Percentiles rank a stretch among this genome's conserved stretches.
phyloP scores from a whole-genome alignment of 2,797 vertebrate genomes.

The Danio tinwini region DNA sequence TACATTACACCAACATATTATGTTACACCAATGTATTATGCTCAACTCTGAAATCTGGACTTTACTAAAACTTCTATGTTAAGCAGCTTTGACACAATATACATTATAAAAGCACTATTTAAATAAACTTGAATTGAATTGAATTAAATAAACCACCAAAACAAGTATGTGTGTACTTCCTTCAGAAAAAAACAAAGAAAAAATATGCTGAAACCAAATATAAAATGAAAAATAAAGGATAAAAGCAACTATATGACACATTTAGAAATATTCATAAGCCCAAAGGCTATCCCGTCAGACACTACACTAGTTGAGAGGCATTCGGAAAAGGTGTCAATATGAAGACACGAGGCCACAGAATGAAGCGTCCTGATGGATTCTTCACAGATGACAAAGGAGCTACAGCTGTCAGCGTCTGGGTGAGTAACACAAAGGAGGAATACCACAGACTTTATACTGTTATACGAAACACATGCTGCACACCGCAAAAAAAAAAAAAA shows the following conservation, averaged over 20 bases:
- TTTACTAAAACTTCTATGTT: too few relatives aligned
- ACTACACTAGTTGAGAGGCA: conserved; percentile 1
- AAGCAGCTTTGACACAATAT: too few relatives aligned
- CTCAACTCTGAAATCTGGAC: too few relatives aligned
- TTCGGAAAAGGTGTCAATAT: conserved; percentile 12
- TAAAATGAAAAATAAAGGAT: conserved; percentile 24
- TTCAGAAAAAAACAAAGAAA: not conserved
- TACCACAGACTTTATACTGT: conserved; percentile 42
- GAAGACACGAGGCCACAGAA: conserved; percentile 22
- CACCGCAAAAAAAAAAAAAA: conserved; percentile 18
- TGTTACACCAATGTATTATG: too few relatives aligned
- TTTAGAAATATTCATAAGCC: not conserved
- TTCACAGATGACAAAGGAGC: conserved; percentile 26
- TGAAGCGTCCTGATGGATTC: conserved; percentile 2
- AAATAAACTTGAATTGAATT: too few relatives aligned
- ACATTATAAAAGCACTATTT: too few relatives aligned
- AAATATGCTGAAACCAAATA: not conserved
- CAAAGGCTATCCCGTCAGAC: conserved; percentile 21
- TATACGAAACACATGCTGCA: conserved; percentile 31
- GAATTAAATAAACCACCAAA: too few relatives aligned
- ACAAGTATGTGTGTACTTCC: too few relatives aligned
- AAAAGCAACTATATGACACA: conserved; percentile 30
- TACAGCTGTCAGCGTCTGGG: conserved; percentile 46
- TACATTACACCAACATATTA: too few relatives aligned
- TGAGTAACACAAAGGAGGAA: conserved; percentile 41